phyloP scores from a whole-genome alignment of 2,113 vertebrate species.

The Tachuris rubrigastra region DNA sequence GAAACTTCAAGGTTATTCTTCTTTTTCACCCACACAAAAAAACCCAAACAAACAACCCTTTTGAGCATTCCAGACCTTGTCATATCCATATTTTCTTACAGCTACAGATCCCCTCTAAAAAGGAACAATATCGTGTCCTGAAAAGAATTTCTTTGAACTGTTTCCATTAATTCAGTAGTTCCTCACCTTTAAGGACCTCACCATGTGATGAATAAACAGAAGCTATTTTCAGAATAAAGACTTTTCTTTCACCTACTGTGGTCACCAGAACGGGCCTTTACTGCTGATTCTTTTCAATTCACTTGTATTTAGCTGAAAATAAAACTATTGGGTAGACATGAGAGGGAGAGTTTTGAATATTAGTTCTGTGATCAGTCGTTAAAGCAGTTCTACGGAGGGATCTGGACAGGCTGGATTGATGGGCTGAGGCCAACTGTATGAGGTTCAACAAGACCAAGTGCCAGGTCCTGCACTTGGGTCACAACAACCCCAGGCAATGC shows the following conservation, averaged over 20 bases:
- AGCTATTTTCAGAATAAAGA: constrained; percentile 30
- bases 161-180: constrained; percentile 30
- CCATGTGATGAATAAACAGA: not conserved
- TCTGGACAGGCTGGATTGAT: not conserved
- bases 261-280: constrained; percentile 8
- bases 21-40: not conserved
- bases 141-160: not conserved
- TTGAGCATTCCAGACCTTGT: not conserved
- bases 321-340: constrained; percentile 51
- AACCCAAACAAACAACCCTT: not conserved
- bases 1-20: not conserved
- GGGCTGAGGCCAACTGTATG: not conserved
- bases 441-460: not conserved
- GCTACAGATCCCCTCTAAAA: not conserved
- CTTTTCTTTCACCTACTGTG: constrained; percentile 23
- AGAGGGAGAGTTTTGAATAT: constrained; percentile 61
- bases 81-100: not conserved
- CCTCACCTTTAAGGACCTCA: not conserved
- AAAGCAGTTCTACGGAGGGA: constrained; percentile 13
- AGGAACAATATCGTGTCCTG: not conserved
- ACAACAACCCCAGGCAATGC: not conserved
- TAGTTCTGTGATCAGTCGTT: constrained; percentile 56
- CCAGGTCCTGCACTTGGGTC: rapidly evolving
- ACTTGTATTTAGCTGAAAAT: constrained; percentile 27
- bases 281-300: constrained; percentile 27